Evolutionary conservation across 2,888 invertebrate genomes (phyloP).

Genomic region (Chorisops tibialis): DNA sequence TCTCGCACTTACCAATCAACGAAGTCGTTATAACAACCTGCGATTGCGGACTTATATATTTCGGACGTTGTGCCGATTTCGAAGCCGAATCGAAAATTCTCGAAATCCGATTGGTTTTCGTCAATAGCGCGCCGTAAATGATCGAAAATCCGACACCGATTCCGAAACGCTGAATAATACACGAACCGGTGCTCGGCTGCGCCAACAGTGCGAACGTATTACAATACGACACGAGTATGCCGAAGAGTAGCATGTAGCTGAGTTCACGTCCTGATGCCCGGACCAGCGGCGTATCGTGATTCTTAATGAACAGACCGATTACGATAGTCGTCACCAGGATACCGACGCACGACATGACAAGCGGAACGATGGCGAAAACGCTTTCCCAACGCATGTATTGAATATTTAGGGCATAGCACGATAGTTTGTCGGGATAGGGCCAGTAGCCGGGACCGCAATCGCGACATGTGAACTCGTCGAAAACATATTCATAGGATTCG

Average conservation of each 20-base stretch:
- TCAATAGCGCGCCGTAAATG: conserved; percentile 63
- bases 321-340: conserved; percentile 60
- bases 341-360: conserved; percentile 61
- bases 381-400: conserved; percentile 66
- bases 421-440: conserved; percentile 61
- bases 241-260: conserved; percentile 61
- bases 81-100: conserved; percentile 63
- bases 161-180: conserved; percentile 61
- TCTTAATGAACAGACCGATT: conserved; percentile 60
- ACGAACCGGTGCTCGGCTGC: conserved; percentile 57
- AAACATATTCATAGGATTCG: conserved; percentile 64
- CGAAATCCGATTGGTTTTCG: conserved; percentile 64
- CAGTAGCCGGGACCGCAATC: conserved; percentile 64
- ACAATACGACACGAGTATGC: conserved; percentile 61
- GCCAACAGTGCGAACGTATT: conserved; percentile 62
- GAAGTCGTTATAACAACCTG: conserved; percentile 61
- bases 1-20: conserved; percentile 51
- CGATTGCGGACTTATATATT: conserved; percentile 64
- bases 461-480: conserved; percentile 62
- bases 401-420: conserved; percentile 61
- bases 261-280: conserved; percentile 62
- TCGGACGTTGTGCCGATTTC: conserved; percentile 60
- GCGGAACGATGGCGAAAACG: conserved; percentile 62
- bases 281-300: conserved; percentile 66
- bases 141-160: conserved; percentile 65